phyloP scores from a whole-genome alignment of 2,113 vertebrate species.

The Oreochromis aureus region DNA sequence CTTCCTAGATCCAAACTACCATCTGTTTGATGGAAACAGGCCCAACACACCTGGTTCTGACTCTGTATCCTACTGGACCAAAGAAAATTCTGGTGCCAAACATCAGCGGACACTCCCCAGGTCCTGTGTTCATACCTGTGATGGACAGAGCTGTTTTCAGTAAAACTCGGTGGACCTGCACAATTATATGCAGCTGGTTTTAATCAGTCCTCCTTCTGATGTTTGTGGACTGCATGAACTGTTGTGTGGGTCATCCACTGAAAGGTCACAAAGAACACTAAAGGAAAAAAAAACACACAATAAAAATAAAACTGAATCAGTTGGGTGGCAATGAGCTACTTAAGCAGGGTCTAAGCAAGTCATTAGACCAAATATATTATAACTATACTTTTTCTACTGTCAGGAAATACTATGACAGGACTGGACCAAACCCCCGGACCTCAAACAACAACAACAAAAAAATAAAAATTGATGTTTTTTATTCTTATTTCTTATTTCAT shows the following conservation, averaged over 20 bases:
- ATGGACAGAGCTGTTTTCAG: neutral
- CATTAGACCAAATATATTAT: neutral
- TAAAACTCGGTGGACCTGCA: neutral
- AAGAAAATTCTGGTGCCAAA: neutral
- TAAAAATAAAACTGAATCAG: neutral
- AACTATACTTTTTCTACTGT: neutral
- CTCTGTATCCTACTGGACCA: neutral
- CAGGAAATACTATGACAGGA: neutral
- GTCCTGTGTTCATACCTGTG: neutral
- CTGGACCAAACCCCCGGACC: neutral
- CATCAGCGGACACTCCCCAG: neutral
- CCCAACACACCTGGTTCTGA: neutral
- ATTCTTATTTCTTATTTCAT: neutral
- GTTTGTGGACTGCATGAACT: neutral
- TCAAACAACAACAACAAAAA: neutral
- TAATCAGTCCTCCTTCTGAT: neutral
- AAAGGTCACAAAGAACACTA: neutral
- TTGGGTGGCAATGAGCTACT: neutral
- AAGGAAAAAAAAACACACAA: neutral
- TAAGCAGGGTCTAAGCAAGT: neutral
- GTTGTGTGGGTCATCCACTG: neutral
- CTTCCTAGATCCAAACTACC: neutral
- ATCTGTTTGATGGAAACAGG: neutral
- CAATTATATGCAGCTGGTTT: neutral
- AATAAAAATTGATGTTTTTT: neutral